Evolutionary conservation across 2,113 vertebrate species (phyloP).

Genomic region (Cynoglossus semilaevis): DNA sequence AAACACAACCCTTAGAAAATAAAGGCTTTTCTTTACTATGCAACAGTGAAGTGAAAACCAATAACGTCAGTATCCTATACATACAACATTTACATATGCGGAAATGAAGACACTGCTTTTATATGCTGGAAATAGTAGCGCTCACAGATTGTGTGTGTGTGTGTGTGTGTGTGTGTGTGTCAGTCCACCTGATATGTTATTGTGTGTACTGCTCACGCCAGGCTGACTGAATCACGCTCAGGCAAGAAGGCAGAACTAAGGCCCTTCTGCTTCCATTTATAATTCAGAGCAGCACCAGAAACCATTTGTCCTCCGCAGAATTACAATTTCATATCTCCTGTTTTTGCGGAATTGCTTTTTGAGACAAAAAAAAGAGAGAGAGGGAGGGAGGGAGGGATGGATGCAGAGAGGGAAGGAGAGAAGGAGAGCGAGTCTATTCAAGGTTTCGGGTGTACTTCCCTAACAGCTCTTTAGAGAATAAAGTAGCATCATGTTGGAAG

Average conservation of each 20-base stretch:
- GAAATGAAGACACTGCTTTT: too few relatives aligned
- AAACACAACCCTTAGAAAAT: too few relatives aligned
- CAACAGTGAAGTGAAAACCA: too few relatives aligned
- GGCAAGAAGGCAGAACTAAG: conserved; percentile 62
- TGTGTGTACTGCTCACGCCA: conserved; percentile 47
- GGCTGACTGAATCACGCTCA: conserved; percentile 66
- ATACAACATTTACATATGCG: too few relatives aligned
- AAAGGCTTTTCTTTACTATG: too few relatives aligned
- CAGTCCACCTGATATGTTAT: conserved; percentile 51
- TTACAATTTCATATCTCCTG: conserved; percentile 68
- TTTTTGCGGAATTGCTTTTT: conserved; percentile 61
- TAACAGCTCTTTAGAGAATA: conserved; percentile 43
- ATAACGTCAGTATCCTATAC: too few relatives aligned
- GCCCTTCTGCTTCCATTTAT: conserved; percentile 73
- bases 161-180: conserved; percentile 30
- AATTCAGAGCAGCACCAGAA: conserved; percentile 66
- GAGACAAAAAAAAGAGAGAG: conserved; percentile 3
- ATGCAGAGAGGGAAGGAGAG: not conserved
- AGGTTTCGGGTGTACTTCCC: conserved; percentile 52
- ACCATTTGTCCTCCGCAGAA: conserved; percentile 61
- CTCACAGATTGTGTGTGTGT: not conserved
- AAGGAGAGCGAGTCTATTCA: conserved; percentile 22
- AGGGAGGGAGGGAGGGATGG: not conserved
- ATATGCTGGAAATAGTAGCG: too few relatives aligned
- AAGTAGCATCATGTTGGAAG: conserved; percentile 32